Base-by-base conservation (phyloP, 23 tunicate species). In the Botrylloides violaceus region DNA sequence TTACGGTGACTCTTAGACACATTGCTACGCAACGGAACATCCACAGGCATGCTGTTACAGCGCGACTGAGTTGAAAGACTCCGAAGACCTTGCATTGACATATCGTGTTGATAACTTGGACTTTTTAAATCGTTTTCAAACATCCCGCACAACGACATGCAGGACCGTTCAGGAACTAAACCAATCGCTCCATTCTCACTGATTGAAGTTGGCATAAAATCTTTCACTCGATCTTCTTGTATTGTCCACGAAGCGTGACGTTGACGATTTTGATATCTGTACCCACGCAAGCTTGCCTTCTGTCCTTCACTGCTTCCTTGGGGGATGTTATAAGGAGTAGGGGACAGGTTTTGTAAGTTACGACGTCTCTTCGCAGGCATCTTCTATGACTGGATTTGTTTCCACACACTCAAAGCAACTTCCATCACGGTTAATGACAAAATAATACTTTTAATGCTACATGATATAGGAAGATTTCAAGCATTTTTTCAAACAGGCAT, bases 11-110 rank as follows among this genome's bases (percentile, higher is more conserved):
- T 65, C 66, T 88, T 88, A 22, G 74, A 49, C 15, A 26, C 74
- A 28, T 68, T 68, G 71, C 35, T 77, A 21, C 84, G 49, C 27
- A 71, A 32, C n/a, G 95, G 86, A 20, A 81, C 95, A 65, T 87
- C 76, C 26, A 82, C 91, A 35, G 84, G 84, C 74, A 68, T 68
- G 57, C 74, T 68, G 37, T 68, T 37, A 68, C 74, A 68, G 24
- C 74, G 36, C 12, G 74, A 68, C 19, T 43, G 29, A 5, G 74
- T 19, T 6, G 56, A 39, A 15, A 43, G 37, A 6, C 30, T 24
- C 0, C 58, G 57, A 5, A 38, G 18, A 23, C n/a, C 37, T 4
- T 43, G 5, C 1, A 6, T 1, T 18, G 32, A 29, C 0, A 19
- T 12, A 5, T n/a, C 7, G 23, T 24, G 29, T n/a, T 19, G 29